phyloP scores from a whole-genome alignment of 2,888 invertebrate genomes.

The Thecophora atra region DNA sequence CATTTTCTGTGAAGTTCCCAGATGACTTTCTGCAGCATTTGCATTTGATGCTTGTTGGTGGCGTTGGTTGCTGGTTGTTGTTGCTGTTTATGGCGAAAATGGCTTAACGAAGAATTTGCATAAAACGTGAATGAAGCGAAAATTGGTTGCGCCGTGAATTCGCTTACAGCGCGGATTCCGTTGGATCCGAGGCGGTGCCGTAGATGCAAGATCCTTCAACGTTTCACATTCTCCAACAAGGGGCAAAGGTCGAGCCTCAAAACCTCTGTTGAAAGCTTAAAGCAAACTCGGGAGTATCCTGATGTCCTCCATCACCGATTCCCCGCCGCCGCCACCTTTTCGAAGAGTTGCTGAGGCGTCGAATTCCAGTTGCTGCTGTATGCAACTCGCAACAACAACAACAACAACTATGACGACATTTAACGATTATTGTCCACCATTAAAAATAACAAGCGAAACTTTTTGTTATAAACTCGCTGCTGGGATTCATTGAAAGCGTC shows the following conservation, averaged over 20 bases:
- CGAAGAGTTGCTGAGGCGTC: conserved; percentile 4
- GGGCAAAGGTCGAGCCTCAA: conserved; percentile 46
- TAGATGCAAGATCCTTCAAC: background rate
- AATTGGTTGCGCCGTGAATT: conserved; percentile 50
- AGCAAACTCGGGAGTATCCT: background rate
- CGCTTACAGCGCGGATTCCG: background rate
- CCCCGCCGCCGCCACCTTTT: too few relatives aligned
- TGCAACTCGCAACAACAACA: conserved; percentile 23
- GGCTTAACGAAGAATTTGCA: conserved; percentile 52
- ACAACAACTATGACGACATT: conserved; percentile 52
- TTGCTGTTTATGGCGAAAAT: conserved; percentile 16
- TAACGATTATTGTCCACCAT: conserved; percentile 65
- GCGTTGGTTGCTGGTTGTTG: background rate
- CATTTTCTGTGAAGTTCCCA: conserved; percentile 26
- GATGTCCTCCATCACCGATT: background rate
- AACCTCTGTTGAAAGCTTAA: background rate
- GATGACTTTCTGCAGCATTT: conserved; percentile 35
- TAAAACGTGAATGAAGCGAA: conserved; percentile 59
- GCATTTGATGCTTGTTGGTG: conserved; percentile 15
- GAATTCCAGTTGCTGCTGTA: conserved; percentile 21
- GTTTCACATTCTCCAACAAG: conserved; percentile 53
- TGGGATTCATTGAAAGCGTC: conserved; percentile 54
- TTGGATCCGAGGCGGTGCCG: background rate
- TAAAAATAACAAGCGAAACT: conserved; percentile 66
- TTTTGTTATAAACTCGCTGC: conserved; percentile 60